A percentile compares a stretch with the other conserved stretches of the same genome.
These are phyloP conservation scores for Oryzias dopingdopingensis DNA, from an alignment of 2,797 vertebrate species.

Conservation along the genomic window DNA sequence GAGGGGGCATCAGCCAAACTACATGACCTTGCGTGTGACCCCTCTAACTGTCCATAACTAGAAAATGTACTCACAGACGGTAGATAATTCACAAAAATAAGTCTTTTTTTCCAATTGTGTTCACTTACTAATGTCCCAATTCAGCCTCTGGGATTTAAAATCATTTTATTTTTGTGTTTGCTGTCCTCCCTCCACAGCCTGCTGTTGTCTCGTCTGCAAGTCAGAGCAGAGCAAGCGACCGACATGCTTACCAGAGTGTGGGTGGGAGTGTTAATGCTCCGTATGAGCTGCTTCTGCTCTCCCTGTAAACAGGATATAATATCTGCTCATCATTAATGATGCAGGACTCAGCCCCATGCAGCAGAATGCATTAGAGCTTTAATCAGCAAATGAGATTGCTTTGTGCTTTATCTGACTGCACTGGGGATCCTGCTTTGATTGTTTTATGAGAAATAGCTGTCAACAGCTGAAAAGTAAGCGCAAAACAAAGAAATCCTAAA, in stretches of 20 bases:
- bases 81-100: neutral
- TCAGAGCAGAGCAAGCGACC: neutral
- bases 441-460: constrained; percentile 73
- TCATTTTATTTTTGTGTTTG: constrained; percentile 20
- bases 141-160: constrained; percentile 16
- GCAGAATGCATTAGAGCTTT: constrained; percentile 83
- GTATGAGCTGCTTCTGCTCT: constrained; percentile 63
- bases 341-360: constrained; percentile 73
- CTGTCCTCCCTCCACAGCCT: constrained; percentile 14
- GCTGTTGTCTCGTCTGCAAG: constrained; percentile 14
- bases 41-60: constrained; percentile 3
- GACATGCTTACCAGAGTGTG: constrained; percentile 41
- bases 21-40: constrained; percentile 15
- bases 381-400: constrained; percentile 86
- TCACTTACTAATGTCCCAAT: constrained; percentile 28
- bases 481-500: constrained; percentile 64
- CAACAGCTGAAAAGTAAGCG: constrained; percentile 60
- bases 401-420: constrained; percentile 77
- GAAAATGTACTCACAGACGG: constrained; percentile 12
- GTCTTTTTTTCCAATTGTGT: constrained; percentile 15
- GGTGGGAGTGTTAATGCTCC: constrained; percentile 60
- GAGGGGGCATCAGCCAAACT: constrained; percentile 14
- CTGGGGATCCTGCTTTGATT: constrained; percentile 67
- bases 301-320: constrained; percentile 77
- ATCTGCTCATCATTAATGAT: constrained; percentile 80